phyloP scores from a whole-genome alignment of 2,888 invertebrate species.

The Campopleginae sp. region DNA sequence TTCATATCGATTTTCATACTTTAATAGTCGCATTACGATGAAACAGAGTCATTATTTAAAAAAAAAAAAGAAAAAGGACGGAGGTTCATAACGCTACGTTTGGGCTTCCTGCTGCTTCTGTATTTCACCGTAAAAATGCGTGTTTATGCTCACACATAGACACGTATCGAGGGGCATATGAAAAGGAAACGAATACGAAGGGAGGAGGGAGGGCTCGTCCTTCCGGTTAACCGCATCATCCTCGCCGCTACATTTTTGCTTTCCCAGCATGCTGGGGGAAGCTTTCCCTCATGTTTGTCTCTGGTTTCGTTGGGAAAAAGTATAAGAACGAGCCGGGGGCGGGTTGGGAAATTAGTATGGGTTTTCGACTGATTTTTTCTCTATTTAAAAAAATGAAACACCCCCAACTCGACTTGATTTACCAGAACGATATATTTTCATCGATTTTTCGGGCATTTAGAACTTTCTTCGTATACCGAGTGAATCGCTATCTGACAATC shows the following conservation, averaged over 20 bases:
- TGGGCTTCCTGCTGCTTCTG: background rate
- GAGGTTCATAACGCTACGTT: background rate
- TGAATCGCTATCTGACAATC: background rate
- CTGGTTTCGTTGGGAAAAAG: background rate
- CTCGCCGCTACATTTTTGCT: constrained; percentile 30
- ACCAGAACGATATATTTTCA: background rate
- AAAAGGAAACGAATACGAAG: constrained; percentile 38
- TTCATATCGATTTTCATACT: background rate
- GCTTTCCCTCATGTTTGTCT: background rate
- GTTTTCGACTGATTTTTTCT: background rate
- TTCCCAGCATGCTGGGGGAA: too few species aligned
- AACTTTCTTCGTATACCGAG: background rate
- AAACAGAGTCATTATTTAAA: background rate
- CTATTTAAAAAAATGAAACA: background rate
- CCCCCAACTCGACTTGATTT: background rate
- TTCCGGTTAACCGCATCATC: constrained; percentile 49
- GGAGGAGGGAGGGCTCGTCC: constrained; percentile 25
- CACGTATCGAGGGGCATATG: constrained; percentile 1
- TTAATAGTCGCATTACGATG: background rate
- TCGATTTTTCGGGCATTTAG: background rate
- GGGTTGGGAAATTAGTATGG: constrained; percentile 11
- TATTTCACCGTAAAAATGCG: background rate
- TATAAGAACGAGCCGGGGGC: background rate
- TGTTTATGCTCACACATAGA: background rate
- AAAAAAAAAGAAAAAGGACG: background rate